These are phyloP conservation scores for Bombus cullumanus DNA, from an alignment of 1,140 invertebrate genomes.

Conservation along the genomic window DNA sequence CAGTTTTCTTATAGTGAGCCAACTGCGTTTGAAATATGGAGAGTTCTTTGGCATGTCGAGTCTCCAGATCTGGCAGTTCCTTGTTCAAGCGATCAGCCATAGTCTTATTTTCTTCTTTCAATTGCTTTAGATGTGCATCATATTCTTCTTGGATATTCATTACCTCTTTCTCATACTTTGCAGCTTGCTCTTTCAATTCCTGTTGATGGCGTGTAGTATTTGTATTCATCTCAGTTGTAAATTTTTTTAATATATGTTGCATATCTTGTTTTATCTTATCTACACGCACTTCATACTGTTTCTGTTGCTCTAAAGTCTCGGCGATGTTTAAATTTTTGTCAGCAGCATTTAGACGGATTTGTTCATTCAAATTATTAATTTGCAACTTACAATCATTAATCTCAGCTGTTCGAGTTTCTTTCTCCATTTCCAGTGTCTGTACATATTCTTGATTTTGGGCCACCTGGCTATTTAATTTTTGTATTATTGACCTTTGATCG, in stretches of 20 bases:
- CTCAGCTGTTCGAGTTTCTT: conserved; percentile 69
- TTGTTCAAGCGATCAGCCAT: conserved; percentile 69
- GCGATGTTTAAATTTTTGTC: conserved; percentile 67
- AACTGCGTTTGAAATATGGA: conserved; percentile 77
- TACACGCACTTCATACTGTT: conserved; percentile 70
- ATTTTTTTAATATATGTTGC: conserved; percentile 74
- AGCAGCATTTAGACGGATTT: conserved; percentile 61
- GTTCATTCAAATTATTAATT: conserved; percentile 74
- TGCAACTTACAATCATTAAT: conserved; percentile 73
- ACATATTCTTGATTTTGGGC: conserved; percentile 63
- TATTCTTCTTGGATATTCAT: conserved; percentile 68
- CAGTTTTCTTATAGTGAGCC: conserved; percentile 75
- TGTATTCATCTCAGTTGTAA: conserved; percentile 66
- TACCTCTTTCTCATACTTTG: conserved; percentile 68
- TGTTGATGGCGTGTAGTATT: conserved; percentile 69
- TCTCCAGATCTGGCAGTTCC: conserved; percentile 73
- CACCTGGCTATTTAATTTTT: conserved; percentile 67
- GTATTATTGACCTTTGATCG: conserved; percentile 63
- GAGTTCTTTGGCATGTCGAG: conserved; percentile 76
- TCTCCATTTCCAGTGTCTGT: conserved; percentile 71
- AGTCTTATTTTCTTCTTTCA: conserved; percentile 72
- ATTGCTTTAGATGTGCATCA: conserved; percentile 68
- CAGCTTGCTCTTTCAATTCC: conserved; percentile 64
- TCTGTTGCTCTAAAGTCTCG: conserved; percentile 71
- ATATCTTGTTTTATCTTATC: conserved; percentile 78